These are phyloP conservation scores for Dioctria rufipes DNA, from an alignment of 2,888 invertebrate genomes.

Conservation along the genomic window DNA sequence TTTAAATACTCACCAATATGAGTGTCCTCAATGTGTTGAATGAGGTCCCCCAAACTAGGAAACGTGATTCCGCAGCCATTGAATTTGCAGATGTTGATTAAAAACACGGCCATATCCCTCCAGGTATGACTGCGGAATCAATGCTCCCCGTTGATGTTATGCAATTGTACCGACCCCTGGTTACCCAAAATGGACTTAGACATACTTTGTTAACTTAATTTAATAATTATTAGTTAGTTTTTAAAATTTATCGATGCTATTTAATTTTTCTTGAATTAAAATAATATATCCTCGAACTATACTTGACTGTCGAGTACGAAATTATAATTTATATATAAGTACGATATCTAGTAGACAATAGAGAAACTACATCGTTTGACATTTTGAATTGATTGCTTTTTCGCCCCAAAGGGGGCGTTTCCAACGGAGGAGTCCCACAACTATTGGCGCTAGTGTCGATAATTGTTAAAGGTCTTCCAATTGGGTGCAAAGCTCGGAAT, in stretches of 20 bases:
- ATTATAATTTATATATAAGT: background rate
- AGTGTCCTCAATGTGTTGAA: conserved; percentile 89
- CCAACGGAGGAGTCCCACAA: too few species aligned
- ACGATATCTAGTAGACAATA: conserved; percentile 12
- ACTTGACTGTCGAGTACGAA: background rate
- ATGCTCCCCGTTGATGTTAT: conserved; percentile 64
- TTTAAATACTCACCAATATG: conserved; percentile 81
- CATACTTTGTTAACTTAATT: background rate
- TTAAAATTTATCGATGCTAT: background rate
- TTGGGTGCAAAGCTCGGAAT: background rate
- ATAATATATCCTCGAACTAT: background rate
- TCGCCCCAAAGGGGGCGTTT: too few species aligned
- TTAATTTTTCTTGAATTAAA: background rate
- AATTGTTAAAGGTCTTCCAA: background rate
- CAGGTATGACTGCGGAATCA: conserved; percentile 70
- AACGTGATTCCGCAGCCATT: conserved; percentile 89
- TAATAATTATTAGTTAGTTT: background rate
- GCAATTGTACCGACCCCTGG: conserved; percentile 59
- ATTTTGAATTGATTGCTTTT: background rate
- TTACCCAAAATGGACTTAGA: background rate
- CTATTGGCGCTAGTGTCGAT: background rate
- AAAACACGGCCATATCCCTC: conserved; percentile 87
- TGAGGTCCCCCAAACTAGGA: conserved; percentile 84
- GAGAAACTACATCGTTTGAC: background rate
- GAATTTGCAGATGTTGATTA: conserved; percentile 91